Conservation (phyloP, 2,888 invertebrate genomes). For the Odontothrips loti region DNA sequence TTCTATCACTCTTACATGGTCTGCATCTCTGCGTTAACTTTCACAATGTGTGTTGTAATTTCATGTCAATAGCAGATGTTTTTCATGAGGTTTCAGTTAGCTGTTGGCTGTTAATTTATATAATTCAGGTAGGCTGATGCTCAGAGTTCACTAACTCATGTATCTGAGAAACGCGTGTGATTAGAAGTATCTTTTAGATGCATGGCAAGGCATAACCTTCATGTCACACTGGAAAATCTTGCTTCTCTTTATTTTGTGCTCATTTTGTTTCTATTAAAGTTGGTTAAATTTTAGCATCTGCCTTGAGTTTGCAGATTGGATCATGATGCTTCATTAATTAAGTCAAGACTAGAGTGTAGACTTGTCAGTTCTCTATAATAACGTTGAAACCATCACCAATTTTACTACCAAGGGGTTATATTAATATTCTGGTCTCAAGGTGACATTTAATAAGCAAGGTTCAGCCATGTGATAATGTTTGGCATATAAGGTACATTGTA, state of each 20-base stretch:
- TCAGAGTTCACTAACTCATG: constrained; percentile 20
- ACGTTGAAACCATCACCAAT: too few species aligned
- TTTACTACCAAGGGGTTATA: too few species aligned
- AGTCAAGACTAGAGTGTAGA: too few species aligned
- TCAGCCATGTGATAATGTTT: constrained; percentile 3
- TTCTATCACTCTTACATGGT: too few species aligned
- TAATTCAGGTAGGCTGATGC: constrained; percentile 29
- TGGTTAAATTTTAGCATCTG: too few species aligned
- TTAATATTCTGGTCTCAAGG: too few species aligned
- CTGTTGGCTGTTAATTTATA: constrained; percentile 40
- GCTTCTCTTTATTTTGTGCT: constrained; percentile 31
- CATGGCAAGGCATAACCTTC: constrained; percentile 15
- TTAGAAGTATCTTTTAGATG: constrained; percentile 19
- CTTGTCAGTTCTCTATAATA: too few species aligned
- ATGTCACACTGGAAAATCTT: constrained; percentile 32
- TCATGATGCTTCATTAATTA: too few species aligned
- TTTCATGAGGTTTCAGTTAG: constrained; percentile 35
- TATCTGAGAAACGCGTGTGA: constrained; percentile 19
- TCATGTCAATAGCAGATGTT: background rate
- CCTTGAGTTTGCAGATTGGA: too few species aligned
- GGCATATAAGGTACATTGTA: background rate
- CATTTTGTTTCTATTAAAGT: too few species aligned
- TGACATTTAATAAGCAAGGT: background rate
- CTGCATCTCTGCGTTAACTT: background rate
- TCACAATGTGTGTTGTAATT: background rate